Conservation (phyloP, 2,888 invertebrate genomes). For the Drosophila bunnanda region DNA sequence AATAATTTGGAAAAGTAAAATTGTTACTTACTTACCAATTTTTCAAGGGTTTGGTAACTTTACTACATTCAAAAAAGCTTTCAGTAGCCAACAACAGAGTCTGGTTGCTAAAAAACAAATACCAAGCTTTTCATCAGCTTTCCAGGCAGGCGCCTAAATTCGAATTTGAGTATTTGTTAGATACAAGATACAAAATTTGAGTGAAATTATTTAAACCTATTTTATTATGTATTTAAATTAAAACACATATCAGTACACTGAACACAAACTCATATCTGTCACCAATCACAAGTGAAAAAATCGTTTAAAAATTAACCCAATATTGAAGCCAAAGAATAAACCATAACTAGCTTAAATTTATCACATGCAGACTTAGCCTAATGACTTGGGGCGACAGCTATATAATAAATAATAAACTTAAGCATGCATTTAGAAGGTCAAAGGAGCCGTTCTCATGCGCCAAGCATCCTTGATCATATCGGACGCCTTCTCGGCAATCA, state of each 20-base stretch:
- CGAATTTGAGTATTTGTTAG: neutral
- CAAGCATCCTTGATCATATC: slow-evolving; percentile 86
- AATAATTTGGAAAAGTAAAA: neutral
- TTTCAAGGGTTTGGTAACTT: neutral
- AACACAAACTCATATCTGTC: slow-evolving; percentile 8
- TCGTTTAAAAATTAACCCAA: neutral
- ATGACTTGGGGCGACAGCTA: slow-evolving; percentile 41
- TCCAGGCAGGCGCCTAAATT: neutral
- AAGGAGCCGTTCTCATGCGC: slow-evolving; percentile 71
- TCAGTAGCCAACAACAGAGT: neutral
- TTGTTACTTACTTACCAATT: neutral
- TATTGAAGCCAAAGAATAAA: neutral
- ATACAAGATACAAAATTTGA: neutral
- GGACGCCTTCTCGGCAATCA: slow-evolving; percentile 87
- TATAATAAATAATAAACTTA: slow-evolving; percentile 56
- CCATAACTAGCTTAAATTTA: slow-evolving; percentile 31
- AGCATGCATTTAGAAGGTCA: neutral
- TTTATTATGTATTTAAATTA: too few relatives aligned
- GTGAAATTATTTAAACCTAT: neutral
- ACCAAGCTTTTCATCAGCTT: slow-evolving; percentile 1
- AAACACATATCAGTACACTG: neutral
- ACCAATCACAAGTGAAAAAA: slow-evolving; percentile 4
- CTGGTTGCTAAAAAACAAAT: neutral
- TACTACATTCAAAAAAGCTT: neutral
- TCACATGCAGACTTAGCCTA: slow-evolving; percentile 54